Evolutionary conservation across 92 coral and sea anemone species (phyloP), one percentile per base, ranked within the genome.

Genomic region (Porites evermanni): DNA sequence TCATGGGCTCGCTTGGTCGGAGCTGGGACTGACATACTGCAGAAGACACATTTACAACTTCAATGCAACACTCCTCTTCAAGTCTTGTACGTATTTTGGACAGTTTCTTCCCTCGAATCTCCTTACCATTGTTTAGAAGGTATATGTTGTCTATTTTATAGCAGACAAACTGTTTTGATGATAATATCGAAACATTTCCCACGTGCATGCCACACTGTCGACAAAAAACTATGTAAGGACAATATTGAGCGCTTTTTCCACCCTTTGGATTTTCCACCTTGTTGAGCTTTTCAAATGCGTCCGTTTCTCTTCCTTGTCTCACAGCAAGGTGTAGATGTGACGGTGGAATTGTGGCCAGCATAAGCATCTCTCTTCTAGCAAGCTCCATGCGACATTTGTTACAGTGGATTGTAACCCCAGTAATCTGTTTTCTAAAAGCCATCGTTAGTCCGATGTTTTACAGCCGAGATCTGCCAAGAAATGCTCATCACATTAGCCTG

Each of bases 291-390:
- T 60, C 56, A 11, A 69, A 83, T 12, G 89, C 94, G 26, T 71
- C 69, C 17, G 53, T 70, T 58, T 91, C 91, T n/a, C 65, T 71
- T n/a, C 87, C 85, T 67, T 63, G 77, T 65, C 72, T 93, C n/a
- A 93, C 89, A 0, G 94, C 89, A 70, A 93, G 85, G 69, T 93
- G 98, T 7, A 38, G 54, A 67, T 88, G 89, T 0, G 95, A 91
- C 0, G 98, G 98, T 9, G 98, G 98, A 6, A 93, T 74, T 1
- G 65, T 53, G 0, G 89, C 95, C 38, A 95, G 53, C 81, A 95
- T 89, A 16, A 95, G 79, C 24, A 80, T 77, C 17, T 91, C 93
- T 52, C 70, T 88, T 2, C 68, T 61, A 11, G 94, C 96, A 52
- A 95, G 82, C 17, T 58, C 19, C 6, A 76, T 13, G 11, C 54